Evolutionary conservation across 2,113 vertebrate species (phyloP).

Genomic region (Peromyscus maniculatus): DNA sequence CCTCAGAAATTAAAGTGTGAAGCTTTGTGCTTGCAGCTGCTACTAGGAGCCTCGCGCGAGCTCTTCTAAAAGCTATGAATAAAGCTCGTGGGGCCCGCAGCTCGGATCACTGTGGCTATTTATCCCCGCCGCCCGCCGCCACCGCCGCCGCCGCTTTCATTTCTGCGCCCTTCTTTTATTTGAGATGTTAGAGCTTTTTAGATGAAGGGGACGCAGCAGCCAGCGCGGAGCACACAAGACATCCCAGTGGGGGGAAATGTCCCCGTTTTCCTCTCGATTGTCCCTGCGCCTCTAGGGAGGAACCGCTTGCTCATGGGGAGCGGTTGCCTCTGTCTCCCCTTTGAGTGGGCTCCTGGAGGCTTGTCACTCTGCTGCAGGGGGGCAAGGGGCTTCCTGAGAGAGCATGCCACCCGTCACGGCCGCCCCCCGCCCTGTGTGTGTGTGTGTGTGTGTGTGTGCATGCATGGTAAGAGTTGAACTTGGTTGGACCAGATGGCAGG

Average conservation of each 20-base stretch:
- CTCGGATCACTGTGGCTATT: conserved; percentile 82
- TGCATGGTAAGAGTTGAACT: rapidly evolving
- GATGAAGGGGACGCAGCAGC: conserved; percentile 76
- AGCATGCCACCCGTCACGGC: not conserved
- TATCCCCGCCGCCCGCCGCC: conserved; percentile 74
- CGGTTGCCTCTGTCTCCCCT: not conserved
- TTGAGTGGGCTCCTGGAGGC: not conserved
- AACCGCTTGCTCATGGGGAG: not conserved
- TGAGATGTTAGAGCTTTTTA: conserved; percentile 82
- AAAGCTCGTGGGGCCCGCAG: conserved; percentile 80
- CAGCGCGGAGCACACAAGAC: conserved; percentile 80
- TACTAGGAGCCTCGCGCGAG: conserved; percentile 80
- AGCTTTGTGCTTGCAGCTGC: conserved; percentile 82
- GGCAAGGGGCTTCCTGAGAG: not conserved
- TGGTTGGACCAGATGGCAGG: not conserved
- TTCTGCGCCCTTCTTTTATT: conserved; percentile 74
- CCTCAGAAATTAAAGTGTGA: conserved; percentile 83
- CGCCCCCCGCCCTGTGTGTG: not conserved
- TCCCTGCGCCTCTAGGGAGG: conserved; percentile 48
- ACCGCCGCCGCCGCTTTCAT: conserved; percentile 59
- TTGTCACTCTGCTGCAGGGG: not conserved
- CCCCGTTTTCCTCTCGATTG: conserved; percentile 75
- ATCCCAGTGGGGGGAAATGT: conserved; percentile 73
- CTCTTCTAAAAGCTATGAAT: conserved; percentile 83
- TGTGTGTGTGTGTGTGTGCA: not conserved